Evolutionary conservation across 1,140 invertebrate genomes (phyloP), one percentile per base, ranked within the genome.

Genomic region (Thalassaphorura encarpata): DNA sequence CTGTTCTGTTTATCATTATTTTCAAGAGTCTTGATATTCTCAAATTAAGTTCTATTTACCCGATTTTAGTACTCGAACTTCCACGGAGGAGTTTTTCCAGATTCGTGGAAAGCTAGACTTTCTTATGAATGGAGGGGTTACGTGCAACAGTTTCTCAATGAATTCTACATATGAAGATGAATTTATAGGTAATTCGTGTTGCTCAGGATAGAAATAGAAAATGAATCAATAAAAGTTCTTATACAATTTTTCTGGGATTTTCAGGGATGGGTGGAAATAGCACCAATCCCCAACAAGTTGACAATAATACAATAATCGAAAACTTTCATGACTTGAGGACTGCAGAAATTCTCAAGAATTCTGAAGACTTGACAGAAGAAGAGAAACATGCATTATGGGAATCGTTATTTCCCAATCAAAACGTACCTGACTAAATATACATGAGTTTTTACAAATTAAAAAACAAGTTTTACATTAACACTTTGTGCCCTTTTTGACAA

Each of bases 331-430:
- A 45, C 4, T 18, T 11, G 36, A 5, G 16, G 39, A 49, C 27
- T 23, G 40, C 8, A 6, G 51, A 54, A 21, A 59, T 52, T 11
- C 28, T 55, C 0, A 15, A 47, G 13, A 50, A 50, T 15, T 54
- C 50, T 2, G 27, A 53, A 19, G 29, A 55, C 24, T 47, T 54
- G 41, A 52, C 36, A 11, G 60, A 62, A 42, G 56, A 58, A 28
- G 60, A 62, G 28, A 62, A 58, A 21, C 58, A 55, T 28, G 29
- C 33, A 13, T 39, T 62, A 27, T 62, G 60, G 60, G 60, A 58
- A 8, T 52, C 48, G 28, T 47, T 56, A n/a, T 60, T 60, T 45
- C 57, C 52, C n/a, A 46, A 24, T 29, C 36, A 19, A 11, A 45
- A 55, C 23, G 39, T 46, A 47, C 45, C 45, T 47, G 45, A 47